A percentile compares a stretch with the other conserved stretches of the same genome.
Conservation (phyloP, 2,888 invertebrate species). For the Argyresthia goedartella region DNA sequence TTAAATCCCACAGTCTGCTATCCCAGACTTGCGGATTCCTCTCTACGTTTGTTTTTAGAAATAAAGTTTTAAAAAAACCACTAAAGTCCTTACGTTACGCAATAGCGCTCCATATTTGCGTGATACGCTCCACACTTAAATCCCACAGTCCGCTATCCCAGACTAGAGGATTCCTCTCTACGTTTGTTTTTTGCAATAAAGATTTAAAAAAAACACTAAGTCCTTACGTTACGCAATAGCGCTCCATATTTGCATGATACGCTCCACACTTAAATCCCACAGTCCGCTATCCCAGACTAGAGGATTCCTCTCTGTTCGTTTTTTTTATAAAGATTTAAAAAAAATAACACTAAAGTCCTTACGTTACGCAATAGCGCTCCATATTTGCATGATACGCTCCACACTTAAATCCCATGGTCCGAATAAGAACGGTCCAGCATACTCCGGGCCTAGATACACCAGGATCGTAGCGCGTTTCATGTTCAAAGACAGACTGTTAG, state of each 20-base stretch:
- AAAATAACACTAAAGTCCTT: no score
- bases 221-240: no score
- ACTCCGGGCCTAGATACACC: conserved; percentile 24
- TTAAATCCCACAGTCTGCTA: conserved; percentile 67
- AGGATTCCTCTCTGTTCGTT: no score
- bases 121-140: conserved; percentile 51
- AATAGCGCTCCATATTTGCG: conserved; percentile 55
- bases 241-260: conserved; percentile 65
- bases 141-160: conserved; percentile 70
- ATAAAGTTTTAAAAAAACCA: no score
- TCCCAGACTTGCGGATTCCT: no score
- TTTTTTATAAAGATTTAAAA: no score
- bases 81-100: no score
- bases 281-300: no score
- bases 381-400: conserved; percentile 56
- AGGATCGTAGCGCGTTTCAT: conserved; percentile 24
- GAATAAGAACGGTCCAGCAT: conserved; percentile 55
- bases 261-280: conserved; percentile 52
- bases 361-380: conserved; percentile 31
- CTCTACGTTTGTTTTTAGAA: no score
- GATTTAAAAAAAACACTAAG: no score
- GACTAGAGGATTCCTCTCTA: no score
- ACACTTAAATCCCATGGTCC: conserved; percentile 66
- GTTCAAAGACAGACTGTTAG: conserved; percentile 50
- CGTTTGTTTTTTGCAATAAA: no score